Conservation (phyloP, 2,888 invertebrate genomes). For the Agrotis exclamationis region DNA sequence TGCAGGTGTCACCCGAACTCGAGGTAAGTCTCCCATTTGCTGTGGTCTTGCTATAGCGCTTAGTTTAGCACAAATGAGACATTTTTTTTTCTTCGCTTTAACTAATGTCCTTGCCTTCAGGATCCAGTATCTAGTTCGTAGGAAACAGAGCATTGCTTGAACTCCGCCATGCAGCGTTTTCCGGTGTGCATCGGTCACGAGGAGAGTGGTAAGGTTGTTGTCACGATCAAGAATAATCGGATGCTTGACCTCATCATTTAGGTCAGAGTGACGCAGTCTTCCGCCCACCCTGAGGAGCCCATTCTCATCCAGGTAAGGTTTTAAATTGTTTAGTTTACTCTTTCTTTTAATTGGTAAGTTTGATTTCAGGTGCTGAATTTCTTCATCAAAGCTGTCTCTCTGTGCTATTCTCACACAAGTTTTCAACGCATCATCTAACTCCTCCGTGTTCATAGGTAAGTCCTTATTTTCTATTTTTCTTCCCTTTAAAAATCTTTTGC, state of each 20-base stretch:
- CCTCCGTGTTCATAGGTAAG: not conserved
- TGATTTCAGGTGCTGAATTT: not conserved
- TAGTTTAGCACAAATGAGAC: not conserved
- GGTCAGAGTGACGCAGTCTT: slow-evolving; percentile 16
- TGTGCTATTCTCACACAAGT: not conserved
- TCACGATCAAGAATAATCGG: slow-evolving; percentile 20
- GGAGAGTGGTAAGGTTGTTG: slow-evolving; percentile 1
- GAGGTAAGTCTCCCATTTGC: slow-evolving; percentile 1
- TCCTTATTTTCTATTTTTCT: slow-evolving; percentile 1
- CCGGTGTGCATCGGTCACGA: not conserved
- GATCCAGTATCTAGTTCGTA: not conserved
- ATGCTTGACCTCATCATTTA: slow-evolving; percentile 13
- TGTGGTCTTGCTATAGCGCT: not conserved
- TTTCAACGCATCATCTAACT: not conserved
- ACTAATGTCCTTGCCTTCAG: not conserved
- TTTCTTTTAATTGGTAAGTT: not conserved
- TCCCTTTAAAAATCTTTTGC: slow-evolving; percentile 1
- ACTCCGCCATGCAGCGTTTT: slow-evolving; percentile 9
- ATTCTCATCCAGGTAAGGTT: slow-evolving; percentile 1
- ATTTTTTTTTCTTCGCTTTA: not conserved
- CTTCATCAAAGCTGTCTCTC: not conserved
- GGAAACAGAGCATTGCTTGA: slow-evolving; percentile 4
- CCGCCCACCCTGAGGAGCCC: slow-evolving; percentile 13
- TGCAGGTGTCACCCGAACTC: slow-evolving; percentile 1
- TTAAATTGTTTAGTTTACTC: not conserved